Base-by-base conservation (phyloP, 2,888 invertebrate species). In the Drosophila melanosoma region DNA sequence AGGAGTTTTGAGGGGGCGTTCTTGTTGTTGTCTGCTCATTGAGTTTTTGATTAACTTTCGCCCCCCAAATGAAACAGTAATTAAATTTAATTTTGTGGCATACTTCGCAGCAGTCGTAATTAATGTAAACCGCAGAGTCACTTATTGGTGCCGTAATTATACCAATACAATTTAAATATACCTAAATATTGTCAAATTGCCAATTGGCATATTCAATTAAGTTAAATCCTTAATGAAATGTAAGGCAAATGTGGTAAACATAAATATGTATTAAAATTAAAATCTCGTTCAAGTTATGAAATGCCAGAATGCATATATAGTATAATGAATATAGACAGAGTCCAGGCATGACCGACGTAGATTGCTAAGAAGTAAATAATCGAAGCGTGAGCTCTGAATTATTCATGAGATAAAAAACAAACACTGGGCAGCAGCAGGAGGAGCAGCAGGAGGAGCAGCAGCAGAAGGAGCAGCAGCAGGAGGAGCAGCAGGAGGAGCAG, bases 291-390 rank as follows among this genome's bases (percentile, higher is more conserved):
- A 40, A 52, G 65, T 51, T 45, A 62, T 67, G 76, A 72, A 75
- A 69, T 49, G 53, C 35, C 51, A 54, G 60, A 36, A 59, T 69
- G 54, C 58, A 67, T 32, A 35, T 49, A 29, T 35, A 23, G 40
- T 20, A 42, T 42, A 6, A 33, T 5, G 26, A 35, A 45, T 23
- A 60, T 49, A 58, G 11, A 40, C 49, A 54, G 20, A 35, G 23
- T 23, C 45, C 33, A 35, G 12, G 54, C 66, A 67, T 54, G 69
- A 67, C 58, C 54, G 58, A 54, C 52, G 60, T 65, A 70, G 71
- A 76, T 83, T 87, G 82, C 81, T 91, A 91, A 89, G 79, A 79
- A 88, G 83, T 83, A 91, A 89, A 91, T 91, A 90, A 90, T 91
- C 91, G 90, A 91, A 88, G 86, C 86, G 76, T 85, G 84, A 77